These are phyloP conservation scores for Conus ventricosus DNA, from an alignment of 1,140 invertebrate genomes.

Conservation along the genomic window DNA sequence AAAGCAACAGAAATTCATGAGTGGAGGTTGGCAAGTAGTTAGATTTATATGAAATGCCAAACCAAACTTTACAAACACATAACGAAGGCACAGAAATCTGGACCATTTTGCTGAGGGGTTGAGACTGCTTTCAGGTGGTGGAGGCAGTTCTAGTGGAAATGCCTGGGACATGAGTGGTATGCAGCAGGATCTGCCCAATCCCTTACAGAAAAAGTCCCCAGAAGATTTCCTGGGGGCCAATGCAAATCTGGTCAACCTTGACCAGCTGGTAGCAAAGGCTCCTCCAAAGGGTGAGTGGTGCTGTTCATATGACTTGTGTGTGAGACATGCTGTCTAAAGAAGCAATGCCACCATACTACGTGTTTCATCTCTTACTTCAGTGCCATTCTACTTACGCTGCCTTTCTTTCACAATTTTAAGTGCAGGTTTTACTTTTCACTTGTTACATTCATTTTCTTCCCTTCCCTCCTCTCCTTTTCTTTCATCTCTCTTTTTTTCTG, in stretches of 20 bases:
- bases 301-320: neutral
- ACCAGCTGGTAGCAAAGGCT: constrained; percentile 65
- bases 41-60: no score
- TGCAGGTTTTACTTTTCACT: neutral
- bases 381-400: neutral
- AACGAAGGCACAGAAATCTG: no score
- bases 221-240: constrained; percentile 70
- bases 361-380: neutral
- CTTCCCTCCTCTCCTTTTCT: no score
- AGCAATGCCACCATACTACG: neutral
- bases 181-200: constrained; percentile 45
- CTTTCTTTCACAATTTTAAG: neutral
- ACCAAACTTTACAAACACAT: no score
- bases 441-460: no score
- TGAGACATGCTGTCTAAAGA: neutral
- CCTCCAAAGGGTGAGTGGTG: constrained; percentile 53
- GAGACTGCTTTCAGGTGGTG: constrained; percentile 27
- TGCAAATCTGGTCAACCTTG: constrained; percentile 69
- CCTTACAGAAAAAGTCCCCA: constrained; percentile 63
- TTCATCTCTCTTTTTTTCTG: no score
- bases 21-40: no score
- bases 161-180: constrained; percentile 49
- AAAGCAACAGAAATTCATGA: no score
- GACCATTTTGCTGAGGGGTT: neutral
- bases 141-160: constrained; percentile 30